Percentiles rank a stretch among this genome's conserved stretches.
These are phyloP conservation scores for Caretta caretta DNA, from an alignment of 2,113 vertebrate genomes.

Conservation along the genomic window DNA sequence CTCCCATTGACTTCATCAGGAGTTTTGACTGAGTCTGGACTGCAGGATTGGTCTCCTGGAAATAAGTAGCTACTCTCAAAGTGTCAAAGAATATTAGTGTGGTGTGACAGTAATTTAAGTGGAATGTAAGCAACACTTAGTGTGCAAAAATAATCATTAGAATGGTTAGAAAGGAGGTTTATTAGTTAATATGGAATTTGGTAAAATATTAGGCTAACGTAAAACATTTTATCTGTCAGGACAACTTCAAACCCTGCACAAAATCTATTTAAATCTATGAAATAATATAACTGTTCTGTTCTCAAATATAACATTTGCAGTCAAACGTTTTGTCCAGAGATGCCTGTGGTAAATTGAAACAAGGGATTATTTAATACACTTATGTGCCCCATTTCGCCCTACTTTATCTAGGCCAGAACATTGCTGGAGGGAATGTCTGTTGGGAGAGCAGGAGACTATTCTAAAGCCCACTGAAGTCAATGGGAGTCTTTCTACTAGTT, in stretches of 20 bases:
- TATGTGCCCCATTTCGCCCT: background rate
- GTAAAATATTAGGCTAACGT: background rate
- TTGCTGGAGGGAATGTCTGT: background rate
- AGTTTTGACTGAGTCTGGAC: background rate
- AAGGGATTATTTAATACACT: background rate
- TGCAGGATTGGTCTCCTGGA: background rate
- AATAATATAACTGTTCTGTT: background rate
- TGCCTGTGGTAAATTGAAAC: slow-evolving; percentile 5
- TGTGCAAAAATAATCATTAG: background rate
- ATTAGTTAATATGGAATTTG: background rate
- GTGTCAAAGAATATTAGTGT: background rate
- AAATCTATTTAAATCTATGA: background rate
- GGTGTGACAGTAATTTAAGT: background rate
- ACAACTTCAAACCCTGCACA: background rate
- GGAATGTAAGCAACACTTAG: background rate
- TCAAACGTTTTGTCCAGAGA: background rate
- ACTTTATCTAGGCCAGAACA: background rate
- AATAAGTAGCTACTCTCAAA: background rate
- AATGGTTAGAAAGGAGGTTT: background rate
- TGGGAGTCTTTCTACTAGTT: background rate
- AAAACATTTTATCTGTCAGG: background rate
- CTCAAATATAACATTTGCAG: too few relatives aligned
- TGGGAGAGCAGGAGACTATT: background rate
- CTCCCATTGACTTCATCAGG: background rate
- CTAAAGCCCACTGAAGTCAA: background rate